Base-by-base conservation (phyloP, 2,888 invertebrate genomes). In the Dioctria linearis region DNA sequence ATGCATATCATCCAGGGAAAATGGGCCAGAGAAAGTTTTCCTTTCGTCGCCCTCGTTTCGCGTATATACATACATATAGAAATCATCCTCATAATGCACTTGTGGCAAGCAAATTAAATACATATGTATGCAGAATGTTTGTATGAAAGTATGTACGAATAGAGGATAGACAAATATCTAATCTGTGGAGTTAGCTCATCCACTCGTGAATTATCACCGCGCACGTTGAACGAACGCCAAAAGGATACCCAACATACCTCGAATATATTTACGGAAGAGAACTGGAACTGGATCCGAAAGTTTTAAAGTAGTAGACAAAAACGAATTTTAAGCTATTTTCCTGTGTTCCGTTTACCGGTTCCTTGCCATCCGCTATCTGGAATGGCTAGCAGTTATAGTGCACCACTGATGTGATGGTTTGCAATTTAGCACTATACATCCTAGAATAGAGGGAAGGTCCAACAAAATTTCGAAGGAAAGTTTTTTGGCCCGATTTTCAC, bases 71-170 rank as follows among this genome's bases (percentile, higher is more conserved):
- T 25, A 25, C 25, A 25, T 25, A 25, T 25, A 51, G 54, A 71
- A 71, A 71, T 71, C 54, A 71, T 71, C 43, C 73, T 57, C 73
- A 73, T 73, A 73, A 73, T 73, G 73, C 59, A 57, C 73, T 73
- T 73, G 59, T 57, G 73, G 73, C 5, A 57, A 73, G 73, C 73
- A 73, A 73, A 73, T 73, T 73, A 73, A 73, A 73, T 73, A 59
- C 73, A 57, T 59, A 54, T 54, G 54, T 54, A 54, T 54, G 25
- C 25, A 25, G 25, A 25, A 25, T 25, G 25, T 25, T 25, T 25
- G 25, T 25, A 67, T 46, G 67, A 40, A 13, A 67, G 9, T 9
- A 57, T 40, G 39, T 9, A 39, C 11, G 42, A 65, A 25, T 61
- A 25, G 11, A 51, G 37, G 37, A 1, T 37, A 5, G 39, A 25